These are phyloP conservation scores for Lemur catta DNA, from an alignment of 2,797 vertebrate species.

Conservation along the genomic window DNA sequence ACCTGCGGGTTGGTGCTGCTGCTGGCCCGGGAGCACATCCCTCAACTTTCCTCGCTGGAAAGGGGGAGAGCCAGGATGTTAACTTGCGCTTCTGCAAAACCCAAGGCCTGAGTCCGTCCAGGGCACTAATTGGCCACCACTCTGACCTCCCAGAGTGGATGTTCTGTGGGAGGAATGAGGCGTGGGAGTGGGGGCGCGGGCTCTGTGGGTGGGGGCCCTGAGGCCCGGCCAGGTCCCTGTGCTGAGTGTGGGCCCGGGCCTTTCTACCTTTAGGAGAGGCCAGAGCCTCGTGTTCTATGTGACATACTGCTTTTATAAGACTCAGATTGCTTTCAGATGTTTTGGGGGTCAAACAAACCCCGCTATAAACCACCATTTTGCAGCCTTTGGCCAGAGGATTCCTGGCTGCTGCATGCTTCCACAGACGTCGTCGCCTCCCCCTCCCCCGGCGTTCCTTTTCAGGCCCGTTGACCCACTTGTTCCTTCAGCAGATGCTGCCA, in stretches of 20 bases:
- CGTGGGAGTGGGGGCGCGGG: background rate
- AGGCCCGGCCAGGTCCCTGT: background rate
- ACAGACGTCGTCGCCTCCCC: background rate
- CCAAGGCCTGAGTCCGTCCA: background rate
- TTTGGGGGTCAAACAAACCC: background rate
- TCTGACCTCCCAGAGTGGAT: background rate
- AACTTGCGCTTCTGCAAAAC: background rate
- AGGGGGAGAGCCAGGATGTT: background rate
- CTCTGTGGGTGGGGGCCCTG: background rate
- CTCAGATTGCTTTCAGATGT: background rate
- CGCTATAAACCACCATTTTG: fast-evolving
- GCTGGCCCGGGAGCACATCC: background rate
- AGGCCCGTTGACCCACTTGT: background rate
- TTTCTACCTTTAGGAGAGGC: background rate
- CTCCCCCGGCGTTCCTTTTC: background rate
- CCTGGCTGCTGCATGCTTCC: background rate
- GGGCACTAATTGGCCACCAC: background rate
- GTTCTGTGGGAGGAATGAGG: background rate
- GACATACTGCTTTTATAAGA: background rate
- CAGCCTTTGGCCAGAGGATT: background rate
- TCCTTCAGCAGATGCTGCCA: background rate
- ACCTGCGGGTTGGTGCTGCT: background rate
- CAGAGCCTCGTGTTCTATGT: background rate
- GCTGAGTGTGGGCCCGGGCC: background rate
- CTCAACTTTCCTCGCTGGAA: background rate